Conservation (phyloP, 2,888 invertebrate genomes). For the Diaperis boleti region DNA sequence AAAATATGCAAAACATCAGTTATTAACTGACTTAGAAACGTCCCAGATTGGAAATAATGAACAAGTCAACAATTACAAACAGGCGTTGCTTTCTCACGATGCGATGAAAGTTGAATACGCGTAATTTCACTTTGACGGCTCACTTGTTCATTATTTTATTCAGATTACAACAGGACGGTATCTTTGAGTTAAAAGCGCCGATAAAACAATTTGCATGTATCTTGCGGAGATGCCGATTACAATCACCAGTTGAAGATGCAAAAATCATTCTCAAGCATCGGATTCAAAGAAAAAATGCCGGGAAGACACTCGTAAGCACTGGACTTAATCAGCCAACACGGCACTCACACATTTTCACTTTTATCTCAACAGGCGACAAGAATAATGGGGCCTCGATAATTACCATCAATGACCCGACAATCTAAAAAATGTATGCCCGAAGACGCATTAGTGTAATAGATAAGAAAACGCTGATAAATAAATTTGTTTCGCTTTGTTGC, state of each 20-base stretch:
- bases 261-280: background rate
- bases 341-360: slow-evolving; percentile 24
- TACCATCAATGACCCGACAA: slow-evolving; percentile 14
- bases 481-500: slow-evolving; percentile 48
- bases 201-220: slow-evolving; percentile 7
- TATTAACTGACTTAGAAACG: slow-evolving; percentile 5
- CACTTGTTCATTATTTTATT: slow-evolving; percentile 4
- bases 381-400: slow-evolving; percentile 24
- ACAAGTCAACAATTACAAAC: slow-evolving; percentile 11
- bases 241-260: slow-evolving; percentile 12
- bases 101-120: slow-evolving; percentile 24
- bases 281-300: slow-evolving; percentile 7
- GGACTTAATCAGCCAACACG: slow-evolving; percentile 13
- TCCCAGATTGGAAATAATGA: slow-evolving; percentile 8
- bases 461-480: slow-evolving; percentile 37
- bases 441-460: slow-evolving; percentile 42
- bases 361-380: slow-evolving; percentile 14
- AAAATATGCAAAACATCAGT: background rate
- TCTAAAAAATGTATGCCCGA: slow-evolving; percentile 18
- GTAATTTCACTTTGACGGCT: slow-evolving; percentile 31
- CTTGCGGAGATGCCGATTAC: background rate
- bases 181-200: background rate
- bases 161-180: background rate
- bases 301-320: slow-evolving; percentile 22
- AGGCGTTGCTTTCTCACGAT: slow-evolving; percentile 32